A percentile compares a stretch with the other conserved stretches of the same genome.
Conservation (phyloP, 2,888 invertebrate genomes). For the Cantharis rustica region DNA sequence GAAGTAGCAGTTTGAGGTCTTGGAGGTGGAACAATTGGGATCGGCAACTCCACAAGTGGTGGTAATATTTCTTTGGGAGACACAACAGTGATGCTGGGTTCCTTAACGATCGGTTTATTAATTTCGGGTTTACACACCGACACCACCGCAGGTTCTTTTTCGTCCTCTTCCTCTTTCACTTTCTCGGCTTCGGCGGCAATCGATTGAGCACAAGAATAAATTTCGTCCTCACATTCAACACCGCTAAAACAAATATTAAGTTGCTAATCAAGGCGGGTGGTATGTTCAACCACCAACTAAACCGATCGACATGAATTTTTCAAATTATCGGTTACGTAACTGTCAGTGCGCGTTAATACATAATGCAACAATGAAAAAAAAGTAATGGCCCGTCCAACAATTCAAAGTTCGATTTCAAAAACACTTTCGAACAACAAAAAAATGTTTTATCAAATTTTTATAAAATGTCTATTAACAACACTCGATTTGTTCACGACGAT, state of each 20-base stretch:
- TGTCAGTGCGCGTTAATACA: conserved; percentile 11
- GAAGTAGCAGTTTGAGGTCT: conserved; percentile 72
- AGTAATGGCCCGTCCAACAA: neutral
- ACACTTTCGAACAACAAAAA: neutral
- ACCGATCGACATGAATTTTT: conserved; percentile 2
- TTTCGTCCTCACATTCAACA: conserved; percentile 78
- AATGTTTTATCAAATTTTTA: neutral
- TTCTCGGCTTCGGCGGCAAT: conserved; percentile 39
- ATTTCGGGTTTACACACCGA: conserved; percentile 24
- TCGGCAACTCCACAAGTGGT: conserved; percentile 18
- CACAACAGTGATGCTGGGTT: neutral
- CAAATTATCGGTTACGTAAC: neutral
- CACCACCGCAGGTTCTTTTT: conserved; percentile 33
- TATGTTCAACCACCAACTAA: neutral
- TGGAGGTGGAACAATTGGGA: conserved; percentile 37
- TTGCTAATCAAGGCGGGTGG: neutral
- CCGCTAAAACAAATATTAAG: conserved; percentile 61
- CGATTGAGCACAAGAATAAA: conserved; percentile 69
- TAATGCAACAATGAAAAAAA: neutral
- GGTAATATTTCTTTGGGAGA: conserved; percentile 7
- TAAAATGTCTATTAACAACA: neutral
- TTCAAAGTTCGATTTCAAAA: neutral
- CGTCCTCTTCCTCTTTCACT: conserved; percentile 14
- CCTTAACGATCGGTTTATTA: neutral
- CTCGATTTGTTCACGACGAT: neutral